Percentiles rank a stretch among this genome's conserved stretches.
These are phyloP conservation scores for Trypoxylon attenuatum DNA, from an alignment of 2,888 invertebrate species.

Conservation along the genomic window DNA sequence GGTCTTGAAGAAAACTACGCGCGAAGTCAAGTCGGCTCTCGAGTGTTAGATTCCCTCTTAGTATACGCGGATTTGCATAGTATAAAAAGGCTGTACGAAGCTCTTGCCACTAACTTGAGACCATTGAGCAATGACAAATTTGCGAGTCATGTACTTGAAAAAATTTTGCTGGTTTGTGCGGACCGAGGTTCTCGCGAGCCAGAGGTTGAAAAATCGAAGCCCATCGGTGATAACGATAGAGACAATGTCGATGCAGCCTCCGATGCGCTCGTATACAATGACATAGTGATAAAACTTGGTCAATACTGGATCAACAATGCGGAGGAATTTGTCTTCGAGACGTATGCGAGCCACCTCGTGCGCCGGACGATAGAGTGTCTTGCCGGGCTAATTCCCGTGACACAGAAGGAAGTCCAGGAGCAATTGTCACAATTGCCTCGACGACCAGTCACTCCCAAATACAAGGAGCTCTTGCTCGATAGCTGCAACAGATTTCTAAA, in stretches of 20 bases:
- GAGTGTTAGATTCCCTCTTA: constrained; percentile 85
- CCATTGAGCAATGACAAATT: constrained; percentile 85
- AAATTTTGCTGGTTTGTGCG: constrained; percentile 78
- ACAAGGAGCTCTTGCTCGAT: constrained; percentile 69
- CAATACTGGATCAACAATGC: constrained; percentile 89
- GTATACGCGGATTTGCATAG: constrained; percentile 81
- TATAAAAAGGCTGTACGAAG: constrained; percentile 79
- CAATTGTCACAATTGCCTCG: constrained; percentile 34
- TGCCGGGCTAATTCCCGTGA: constrained; percentile 78
- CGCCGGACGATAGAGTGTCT: constrained; percentile 83
- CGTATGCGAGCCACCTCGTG: constrained; percentile 85
- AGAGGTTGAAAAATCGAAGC: too few species aligned
- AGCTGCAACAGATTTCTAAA: constrained; percentile 76
- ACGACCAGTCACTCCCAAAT: constrained; percentile 71
- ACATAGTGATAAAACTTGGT: constrained; percentile 82
- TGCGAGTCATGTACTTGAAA: constrained; percentile 87
- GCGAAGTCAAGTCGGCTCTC: constrained; percentile 87
- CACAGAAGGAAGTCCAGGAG: constrained; percentile 31
- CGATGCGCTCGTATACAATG: constrained; percentile 74
- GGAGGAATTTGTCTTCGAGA: constrained; percentile 88
- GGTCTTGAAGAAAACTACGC: constrained; percentile 83
- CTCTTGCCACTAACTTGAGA: constrained; percentile 81
- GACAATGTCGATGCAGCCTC: constrained; percentile 17
- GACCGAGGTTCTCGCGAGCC: constrained; percentile 75
- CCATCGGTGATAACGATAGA: neutral